Percentiles rank a stretch among this genome's conserved stretches.
phyloP scores from a whole-genome alignment of 2,888 invertebrate genomes.

The Eupithecia centaureata region DNA sequence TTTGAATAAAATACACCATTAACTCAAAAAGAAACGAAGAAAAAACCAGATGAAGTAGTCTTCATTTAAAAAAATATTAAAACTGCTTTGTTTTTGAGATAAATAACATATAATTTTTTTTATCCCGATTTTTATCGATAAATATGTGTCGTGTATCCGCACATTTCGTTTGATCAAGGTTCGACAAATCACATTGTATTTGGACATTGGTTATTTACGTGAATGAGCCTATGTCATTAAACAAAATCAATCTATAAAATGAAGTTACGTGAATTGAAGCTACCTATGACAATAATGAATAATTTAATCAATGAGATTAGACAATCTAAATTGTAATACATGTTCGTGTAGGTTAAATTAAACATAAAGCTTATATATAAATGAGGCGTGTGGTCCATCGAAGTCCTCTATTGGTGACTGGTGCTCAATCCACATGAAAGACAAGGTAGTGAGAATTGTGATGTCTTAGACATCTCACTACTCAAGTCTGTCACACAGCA shows the following conservation, averaged over 20 bases:
- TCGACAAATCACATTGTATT: too few relatives aligned
- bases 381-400: conserved; percentile 32
- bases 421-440: conserved; percentile 93
- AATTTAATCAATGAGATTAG: not conserved
- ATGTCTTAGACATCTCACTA: conserved; percentile 95
- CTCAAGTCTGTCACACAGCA: conserved; percentile 97
- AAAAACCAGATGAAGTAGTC: too few relatives aligned
- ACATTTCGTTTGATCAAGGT: too few relatives aligned
- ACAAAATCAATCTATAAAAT: not conserved
- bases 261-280: not conserved
- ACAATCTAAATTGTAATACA: not conserved
- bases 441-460: conserved; percentile 97
- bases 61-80: too few relatives aligned
- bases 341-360: not conserved
- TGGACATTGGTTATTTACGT: not conserved
- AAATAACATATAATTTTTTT: too few relatives aligned
- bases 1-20: too few relatives aligned
- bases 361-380: conserved; percentile 17
- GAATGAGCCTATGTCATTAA: not conserved
- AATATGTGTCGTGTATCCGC: too few relatives aligned
- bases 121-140: too few relatives aligned
- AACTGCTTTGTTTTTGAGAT: too few relatives aligned
- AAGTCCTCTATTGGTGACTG: conserved; percentile 49
- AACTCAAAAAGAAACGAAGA: too few relatives aligned
- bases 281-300: not conserved